Evolutionary conservation across 2,113 vertebrate genomes (phyloP), one percentile per base, ranked within the genome.

Genomic region (Guaruba guarouba): DNA sequence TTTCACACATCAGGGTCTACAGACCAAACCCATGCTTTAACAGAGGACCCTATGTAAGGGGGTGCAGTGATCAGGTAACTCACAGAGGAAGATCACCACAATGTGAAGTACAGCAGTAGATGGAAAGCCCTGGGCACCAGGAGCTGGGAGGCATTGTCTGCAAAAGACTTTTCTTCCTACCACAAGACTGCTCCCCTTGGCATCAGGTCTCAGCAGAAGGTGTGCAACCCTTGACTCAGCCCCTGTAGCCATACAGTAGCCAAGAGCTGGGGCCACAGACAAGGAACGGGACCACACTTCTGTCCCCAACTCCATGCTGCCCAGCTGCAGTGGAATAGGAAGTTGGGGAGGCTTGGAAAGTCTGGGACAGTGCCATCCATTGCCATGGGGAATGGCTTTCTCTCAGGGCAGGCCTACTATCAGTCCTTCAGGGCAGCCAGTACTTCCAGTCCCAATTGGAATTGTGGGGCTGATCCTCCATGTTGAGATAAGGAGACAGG

Each of bases 11-110:
- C 41, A 73, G 18, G 15, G 5, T 51, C 83, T 76, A 71, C 31
- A 80, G 52, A 54, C 16, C 51, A 89, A 78, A 75, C 20, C 4
- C 35, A 49, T 43, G 51, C 6, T 35, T 51, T 76, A 48, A 37
- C 17, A 76, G 78, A 85, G 35, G 9, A 55, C 13, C 6, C 17
- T n/a, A 3, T 23, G 6, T 71, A 48, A 85, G 35, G 7, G 29
- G 43, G 5, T 17, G 13, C 15, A 44, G 52, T 3, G 14, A 31
- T 49, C 27, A 48, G 48, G 41, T 76, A 43, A 31, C 33, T 61
- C 8, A 1, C 10, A 24, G 20, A 73, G 14, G 7, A 17, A 49
- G 6, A 68, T 61, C 52, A 61, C 28, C 35, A 51, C 0, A 0
- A 33, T 12, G 11, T 41, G 51, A 73, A 82, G 19, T 31, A 35